Percentiles rank a stretch among this genome's conserved stretches.
These are phyloP conservation scores for Porphyrio hochstetteri DNA, from an alignment of 2,113 vertebrate genomes.

Conservation along the genomic window DNA sequence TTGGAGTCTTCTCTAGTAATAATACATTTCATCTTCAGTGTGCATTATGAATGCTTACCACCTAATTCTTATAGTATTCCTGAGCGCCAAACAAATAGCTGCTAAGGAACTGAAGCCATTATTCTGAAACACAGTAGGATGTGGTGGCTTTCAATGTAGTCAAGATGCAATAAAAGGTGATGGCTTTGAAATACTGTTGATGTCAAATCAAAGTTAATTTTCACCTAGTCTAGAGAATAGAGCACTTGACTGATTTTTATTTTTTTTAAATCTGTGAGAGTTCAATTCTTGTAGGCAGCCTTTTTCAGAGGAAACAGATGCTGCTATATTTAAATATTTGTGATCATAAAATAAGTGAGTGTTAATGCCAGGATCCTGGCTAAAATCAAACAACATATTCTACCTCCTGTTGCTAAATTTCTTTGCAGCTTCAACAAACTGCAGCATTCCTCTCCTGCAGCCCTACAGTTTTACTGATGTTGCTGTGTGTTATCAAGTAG, in stretches of 20 bases:
- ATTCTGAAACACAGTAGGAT: neutral
- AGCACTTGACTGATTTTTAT: neutral
- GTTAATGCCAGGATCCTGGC: neutral
- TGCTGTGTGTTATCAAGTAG: neutral
- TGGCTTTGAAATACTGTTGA: conserved; percentile 33
- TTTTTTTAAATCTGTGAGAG: neutral
- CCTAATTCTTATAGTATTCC: neutral
- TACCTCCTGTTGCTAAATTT: neutral
- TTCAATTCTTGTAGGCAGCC: neutral
- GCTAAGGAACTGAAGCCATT: neutral
- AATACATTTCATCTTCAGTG: neutral
- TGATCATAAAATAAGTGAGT: neutral
- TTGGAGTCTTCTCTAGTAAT: neutral
- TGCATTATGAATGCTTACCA: neutral
- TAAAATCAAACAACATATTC: neutral
- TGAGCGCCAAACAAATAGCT: neutral
- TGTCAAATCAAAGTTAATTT: conserved; percentile 24
- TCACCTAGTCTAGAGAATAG: neutral
- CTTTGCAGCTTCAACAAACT: neutral
- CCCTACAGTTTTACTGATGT: neutral
- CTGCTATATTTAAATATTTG: neutral
- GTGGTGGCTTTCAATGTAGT: neutral
- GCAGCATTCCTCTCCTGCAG: neutral
- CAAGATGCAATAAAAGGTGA: neutral
- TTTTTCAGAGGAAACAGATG: neutral